Evolutionary conservation across 2,797 vertebrate species (phyloP), one percentile per base, ranked within the genome.

Genomic region (Coccyzus lansbergi): DNA sequence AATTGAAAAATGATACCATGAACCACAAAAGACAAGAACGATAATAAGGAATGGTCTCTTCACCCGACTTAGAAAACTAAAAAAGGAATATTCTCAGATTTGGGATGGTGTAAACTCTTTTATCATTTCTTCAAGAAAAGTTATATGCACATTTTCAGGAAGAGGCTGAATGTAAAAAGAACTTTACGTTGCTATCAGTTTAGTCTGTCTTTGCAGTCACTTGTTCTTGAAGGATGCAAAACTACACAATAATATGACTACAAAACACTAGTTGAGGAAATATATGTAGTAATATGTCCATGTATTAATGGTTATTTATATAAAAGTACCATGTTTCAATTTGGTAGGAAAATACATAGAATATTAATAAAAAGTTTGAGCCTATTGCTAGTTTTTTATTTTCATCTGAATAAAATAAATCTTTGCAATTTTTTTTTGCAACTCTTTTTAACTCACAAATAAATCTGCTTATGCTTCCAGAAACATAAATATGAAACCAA

Each of bases 381-480:
- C 12, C 48, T n/a, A 19, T 60, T 89, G 44, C 51, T 40, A 19
- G 7, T 46, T 58, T 68, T 85, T 92, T 82, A 14, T 83, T 82
- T 93, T 94, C 89, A 68, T 31, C 6, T 36, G 52, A 36, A 28
- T 82, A 58, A 87, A 88, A 93, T 74, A 94, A 90, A 89, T 18
- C 72, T 68, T 78, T 40, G 34, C 46, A 20, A 16, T 36, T 95
- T 88, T 44, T 44, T 28, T 48, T 67, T 46, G 36, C 46, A 49
- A 79, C 79, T 31, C 55, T 78, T 89, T 88, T 90, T 36, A 92
- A 76, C 48, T 88, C 64, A 80, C 87, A 92, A 94, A 65, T 80
- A 65, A 51, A 79, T 75, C 74, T 91, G 79, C 29, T 95, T 87
- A 68, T 26, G 62, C 78, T 93, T 91, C 76, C 62, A 56, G 88